phyloP scores from a whole-genome alignment of 1,140 invertebrate species.

The Drosophila subobscura region DNA sequence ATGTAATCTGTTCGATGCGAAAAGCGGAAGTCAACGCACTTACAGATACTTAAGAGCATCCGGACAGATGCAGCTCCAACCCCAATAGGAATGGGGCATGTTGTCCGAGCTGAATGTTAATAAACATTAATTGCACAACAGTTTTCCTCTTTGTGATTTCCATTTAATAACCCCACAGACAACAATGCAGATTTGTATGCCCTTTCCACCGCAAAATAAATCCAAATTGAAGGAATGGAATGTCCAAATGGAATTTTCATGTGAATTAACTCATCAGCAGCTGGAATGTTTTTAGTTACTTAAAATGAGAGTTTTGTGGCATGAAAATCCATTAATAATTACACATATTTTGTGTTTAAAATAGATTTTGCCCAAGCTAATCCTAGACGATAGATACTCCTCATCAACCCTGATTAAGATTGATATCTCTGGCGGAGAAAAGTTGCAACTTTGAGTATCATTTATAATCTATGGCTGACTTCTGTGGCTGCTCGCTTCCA shows the following conservation, averaged over 20 bases:
- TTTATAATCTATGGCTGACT: not conserved
- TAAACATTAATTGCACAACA: conserved; percentile 74
- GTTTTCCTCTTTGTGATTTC: conserved; percentile 32
- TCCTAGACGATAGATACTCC: no score
- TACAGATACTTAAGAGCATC: conserved; percentile 72
- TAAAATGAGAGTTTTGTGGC: no score
- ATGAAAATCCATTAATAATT: no score
- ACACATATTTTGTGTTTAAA: no score
- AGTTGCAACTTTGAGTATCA: no score
- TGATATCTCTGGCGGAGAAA: no score
- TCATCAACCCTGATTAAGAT: no score
- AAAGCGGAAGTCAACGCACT: conserved; percentile 48
- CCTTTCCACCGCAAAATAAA: conserved; percentile 9
- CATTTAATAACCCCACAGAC: conserved; percentile 21
- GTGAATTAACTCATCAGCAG: not conserved
- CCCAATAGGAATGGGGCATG: conserved; percentile 14
- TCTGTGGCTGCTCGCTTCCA: conserved; percentile 17
- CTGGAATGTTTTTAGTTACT: no score
- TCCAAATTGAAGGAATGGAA: not conserved
- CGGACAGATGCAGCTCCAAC: conserved; percentile 41
- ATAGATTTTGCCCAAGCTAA: no score
- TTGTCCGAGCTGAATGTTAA: conserved; percentile 55
- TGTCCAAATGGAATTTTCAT: not conserved
- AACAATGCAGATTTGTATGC: conserved; percentile 31
- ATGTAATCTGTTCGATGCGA: conserved; percentile 28